Conservation (phyloP, 2,113 vertebrate genomes). For the Euleptes europaea region DNA sequence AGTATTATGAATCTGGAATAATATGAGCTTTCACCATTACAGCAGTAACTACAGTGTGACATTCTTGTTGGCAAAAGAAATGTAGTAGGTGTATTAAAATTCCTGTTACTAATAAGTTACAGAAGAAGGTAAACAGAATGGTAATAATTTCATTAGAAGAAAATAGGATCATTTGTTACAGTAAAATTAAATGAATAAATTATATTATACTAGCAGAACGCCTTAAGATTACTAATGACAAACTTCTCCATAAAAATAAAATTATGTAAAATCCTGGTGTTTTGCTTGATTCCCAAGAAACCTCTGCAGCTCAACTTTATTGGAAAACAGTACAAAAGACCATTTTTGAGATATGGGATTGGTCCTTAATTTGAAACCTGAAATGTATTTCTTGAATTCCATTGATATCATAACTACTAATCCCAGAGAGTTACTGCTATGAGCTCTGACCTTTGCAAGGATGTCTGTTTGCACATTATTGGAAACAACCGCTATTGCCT, state of each 20-base stretch:
- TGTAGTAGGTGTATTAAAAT: neutral
- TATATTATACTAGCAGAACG: conserved; percentile 18
- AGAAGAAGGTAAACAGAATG: conserved; percentile 8
- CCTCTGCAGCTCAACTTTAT: neutral
- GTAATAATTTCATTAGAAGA: conserved; percentile 17
- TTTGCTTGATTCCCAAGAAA: neutral
- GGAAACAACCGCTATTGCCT: no score
- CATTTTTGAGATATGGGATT: no score
- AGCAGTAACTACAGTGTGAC: neutral
- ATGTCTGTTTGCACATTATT: no score
- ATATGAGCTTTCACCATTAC: neutral
- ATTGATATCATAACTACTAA: no score
- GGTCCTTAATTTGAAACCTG: no score
- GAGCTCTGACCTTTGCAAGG: no score
- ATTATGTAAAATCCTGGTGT: neutral
- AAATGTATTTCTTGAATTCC: no score
- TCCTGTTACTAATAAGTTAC: neutral
- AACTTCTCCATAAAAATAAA: conserved; percentile 9
- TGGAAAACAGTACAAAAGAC: neutral
- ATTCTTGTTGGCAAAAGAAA: conserved; percentile 44
- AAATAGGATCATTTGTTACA: conserved; percentile 3
- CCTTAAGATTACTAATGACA: conserved; percentile 45
- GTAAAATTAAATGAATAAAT: conserved; percentile 15
- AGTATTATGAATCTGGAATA: neutral
- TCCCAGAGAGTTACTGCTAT: no score